These are phyloP conservation scores for Falco cherrug DNA, from an alignment of 2,797 vertebrate genomes.

Conservation along the genomic window DNA sequence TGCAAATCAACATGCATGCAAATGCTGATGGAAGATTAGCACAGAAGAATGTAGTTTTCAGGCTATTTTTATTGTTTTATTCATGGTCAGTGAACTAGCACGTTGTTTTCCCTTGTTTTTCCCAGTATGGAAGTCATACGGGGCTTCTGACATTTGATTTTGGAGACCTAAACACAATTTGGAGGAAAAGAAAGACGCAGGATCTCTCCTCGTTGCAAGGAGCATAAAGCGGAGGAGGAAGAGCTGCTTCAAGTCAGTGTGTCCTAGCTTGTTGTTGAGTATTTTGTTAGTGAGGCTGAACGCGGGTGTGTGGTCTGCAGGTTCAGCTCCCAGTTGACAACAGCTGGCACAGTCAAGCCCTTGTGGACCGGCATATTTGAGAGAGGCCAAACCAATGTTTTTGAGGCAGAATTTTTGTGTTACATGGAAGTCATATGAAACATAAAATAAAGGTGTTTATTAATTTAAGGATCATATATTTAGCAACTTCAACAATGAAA, in stretches of 20 bases:
- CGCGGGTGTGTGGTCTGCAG: accelerated
- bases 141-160: neutral
- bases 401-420: neutral
- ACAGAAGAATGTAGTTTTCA: neutral
- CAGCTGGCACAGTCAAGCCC: accelerated
- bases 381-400: neutral
- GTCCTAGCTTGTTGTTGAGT: neutral
- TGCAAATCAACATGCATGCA: neutral
- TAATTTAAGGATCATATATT: neutral
- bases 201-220: neutral
- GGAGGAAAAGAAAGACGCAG: neutral
- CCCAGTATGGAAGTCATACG: accelerated
- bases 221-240: neutral
- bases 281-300: neutral
- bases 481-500: neutral
- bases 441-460: neutral
- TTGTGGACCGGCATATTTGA: accelerated
- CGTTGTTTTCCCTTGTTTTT: neutral
- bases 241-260: accelerated
- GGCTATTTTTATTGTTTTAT: neutral
- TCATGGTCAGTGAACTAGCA: neutral
- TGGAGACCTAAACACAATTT: neutral
- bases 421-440: neutral
- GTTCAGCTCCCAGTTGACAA: neutral
- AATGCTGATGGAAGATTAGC: neutral